Percentiles rank a stretch among this genome's conserved stretches.
These are phyloP conservation scores for Tylochromis polylepis DNA, from an alignment of 2,113 vertebrate species.

Conservation along the genomic window DNA sequence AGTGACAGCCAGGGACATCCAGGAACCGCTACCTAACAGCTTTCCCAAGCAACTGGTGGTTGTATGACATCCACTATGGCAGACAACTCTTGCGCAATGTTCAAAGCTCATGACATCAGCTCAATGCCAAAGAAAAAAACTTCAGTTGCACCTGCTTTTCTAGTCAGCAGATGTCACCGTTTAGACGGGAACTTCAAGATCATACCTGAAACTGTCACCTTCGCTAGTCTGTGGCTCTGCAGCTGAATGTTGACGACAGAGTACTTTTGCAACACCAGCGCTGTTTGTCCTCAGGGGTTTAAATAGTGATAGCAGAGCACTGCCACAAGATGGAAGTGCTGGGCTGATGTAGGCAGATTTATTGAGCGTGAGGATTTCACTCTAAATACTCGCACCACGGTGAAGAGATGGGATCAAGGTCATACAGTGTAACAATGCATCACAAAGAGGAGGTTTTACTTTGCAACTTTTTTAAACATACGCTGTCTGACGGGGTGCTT, in stretches of 20 bases:
- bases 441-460: background rate
- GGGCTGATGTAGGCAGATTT: background rate
- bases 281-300: background rate
- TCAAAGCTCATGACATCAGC: background rate
- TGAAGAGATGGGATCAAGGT: background rate
- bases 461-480: background rate
- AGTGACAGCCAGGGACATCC: background rate
- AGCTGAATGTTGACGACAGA: background rate
- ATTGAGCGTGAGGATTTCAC: background rate
- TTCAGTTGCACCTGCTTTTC: background rate
- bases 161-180: background rate
- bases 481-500: rapidly evolving
- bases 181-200: background rate
- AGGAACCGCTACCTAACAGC: background rate
- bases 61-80: background rate
- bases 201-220: background rate
- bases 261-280: background rate
- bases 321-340: slow-evolving; percentile 55
- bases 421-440: background rate
- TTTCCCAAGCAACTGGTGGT: background rate
- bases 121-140: background rate
- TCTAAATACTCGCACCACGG: background rate
- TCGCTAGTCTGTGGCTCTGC: background rate
- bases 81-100: background rate
- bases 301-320: background rate